phyloP scores from a whole-genome alignment of 2,797 vertebrate genomes.

The Periophthalmus magnuspinnatus region DNA sequence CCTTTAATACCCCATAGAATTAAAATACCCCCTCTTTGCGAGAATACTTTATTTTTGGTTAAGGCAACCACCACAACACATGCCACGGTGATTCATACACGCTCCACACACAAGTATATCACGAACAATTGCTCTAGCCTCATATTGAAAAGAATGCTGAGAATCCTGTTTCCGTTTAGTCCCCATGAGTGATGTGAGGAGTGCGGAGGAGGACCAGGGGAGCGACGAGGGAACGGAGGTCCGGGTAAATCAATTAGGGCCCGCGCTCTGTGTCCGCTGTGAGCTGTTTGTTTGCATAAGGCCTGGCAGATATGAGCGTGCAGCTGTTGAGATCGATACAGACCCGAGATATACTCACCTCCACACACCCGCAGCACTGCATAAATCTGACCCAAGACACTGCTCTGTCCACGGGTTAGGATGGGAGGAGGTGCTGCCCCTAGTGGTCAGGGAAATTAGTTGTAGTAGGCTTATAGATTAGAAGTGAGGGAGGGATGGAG shows the following conservation, averaged over 20 bases:
- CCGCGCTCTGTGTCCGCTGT: neutral
- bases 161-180: neutral
- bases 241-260: neutral
- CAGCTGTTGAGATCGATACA: neutral
- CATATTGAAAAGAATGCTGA: neutral
- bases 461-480: neutral
- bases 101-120: no score
- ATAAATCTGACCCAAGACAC: neutral
- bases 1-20: no score
- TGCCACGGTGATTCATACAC: no score
- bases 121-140: no score
- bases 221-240: neutral
- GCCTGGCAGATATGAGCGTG: neutral
- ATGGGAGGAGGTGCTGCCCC: neutral
- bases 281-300: conserved; percentile 8
- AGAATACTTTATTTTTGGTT: no score
- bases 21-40: no score
- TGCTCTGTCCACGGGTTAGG: neutral
- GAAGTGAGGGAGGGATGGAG: no score
- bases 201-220: neutral
- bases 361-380: neutral
- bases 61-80: no score
- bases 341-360: conserved; percentile 1
- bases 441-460: neutral
- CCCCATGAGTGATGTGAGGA: neutral